Conservation (phyloP, 2,888 invertebrate genomes). For the Sympetrum striolatum region DNA sequence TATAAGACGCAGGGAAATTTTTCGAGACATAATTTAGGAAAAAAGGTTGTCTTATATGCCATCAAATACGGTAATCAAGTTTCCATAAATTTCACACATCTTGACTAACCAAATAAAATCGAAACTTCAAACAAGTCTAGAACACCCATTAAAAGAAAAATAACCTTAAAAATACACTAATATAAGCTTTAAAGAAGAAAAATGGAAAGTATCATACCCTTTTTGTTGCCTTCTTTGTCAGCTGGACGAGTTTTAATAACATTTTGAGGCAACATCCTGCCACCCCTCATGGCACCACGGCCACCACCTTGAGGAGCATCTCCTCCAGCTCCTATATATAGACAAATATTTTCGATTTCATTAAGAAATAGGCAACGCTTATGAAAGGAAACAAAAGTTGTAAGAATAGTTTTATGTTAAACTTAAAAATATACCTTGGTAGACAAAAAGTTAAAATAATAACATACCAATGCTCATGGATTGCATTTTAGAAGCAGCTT, state of each 20-base stretch:
- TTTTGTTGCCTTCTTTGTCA: conserved; percentile 55
- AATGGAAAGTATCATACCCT: conserved; percentile 53
- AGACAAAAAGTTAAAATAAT: neutral
- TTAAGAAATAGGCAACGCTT: conserved; percentile 53
- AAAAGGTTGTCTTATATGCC: no score
- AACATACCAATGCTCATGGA: neutral
- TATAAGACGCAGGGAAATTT: no score
- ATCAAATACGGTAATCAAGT: no score
- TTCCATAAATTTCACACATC: no score
- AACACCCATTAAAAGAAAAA: neutral
- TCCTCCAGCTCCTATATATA: conserved; percentile 55
- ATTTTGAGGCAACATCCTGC: conserved; percentile 61
- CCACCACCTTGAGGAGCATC: conserved; percentile 56
- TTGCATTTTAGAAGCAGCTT: neutral
- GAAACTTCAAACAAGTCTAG: neutral
- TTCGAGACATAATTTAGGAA: no score
- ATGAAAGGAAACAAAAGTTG: conserved; percentile 46
- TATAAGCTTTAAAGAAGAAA: neutral
- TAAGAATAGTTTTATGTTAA: neutral
- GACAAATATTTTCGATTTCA: conserved; percentile 58
- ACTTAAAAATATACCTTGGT: neutral
- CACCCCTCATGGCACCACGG: conserved; percentile 66
- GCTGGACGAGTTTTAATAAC: conserved; percentile 59
- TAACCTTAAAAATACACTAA: neutral
- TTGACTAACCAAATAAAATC: no score